A percentile compares a stretch with the other conserved stretches of the same genome.
Evolutionary conservation across 2,888 invertebrate species (phyloP).

Genomic region (Eugnorisma glareosa): DNA sequence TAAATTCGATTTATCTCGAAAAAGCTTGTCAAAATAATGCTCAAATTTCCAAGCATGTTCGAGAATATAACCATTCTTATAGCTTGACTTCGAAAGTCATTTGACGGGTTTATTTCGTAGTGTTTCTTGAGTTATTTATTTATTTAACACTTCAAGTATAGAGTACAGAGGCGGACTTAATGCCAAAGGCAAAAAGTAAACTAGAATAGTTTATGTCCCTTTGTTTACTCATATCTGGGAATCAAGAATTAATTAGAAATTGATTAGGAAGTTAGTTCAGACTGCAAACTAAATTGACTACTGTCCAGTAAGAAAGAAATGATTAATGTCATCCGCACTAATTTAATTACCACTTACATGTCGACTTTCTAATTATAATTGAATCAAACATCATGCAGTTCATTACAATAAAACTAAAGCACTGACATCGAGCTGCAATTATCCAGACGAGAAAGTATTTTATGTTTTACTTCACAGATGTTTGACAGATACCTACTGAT

Average conservation of each 20-base stretch:
- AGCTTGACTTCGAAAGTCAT: too few species aligned
- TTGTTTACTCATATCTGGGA: neutral
- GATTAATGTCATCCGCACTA: conserved; percentile 31
- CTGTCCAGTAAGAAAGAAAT: conserved; percentile 17
- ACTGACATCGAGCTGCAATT: conserved; percentile 8
- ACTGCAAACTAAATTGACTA: neutral
- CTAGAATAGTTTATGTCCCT: too few species aligned
- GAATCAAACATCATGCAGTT: conserved; percentile 27
- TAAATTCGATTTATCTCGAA: too few species aligned
- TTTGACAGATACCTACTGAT: neutral
- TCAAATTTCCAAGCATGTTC: too few species aligned
- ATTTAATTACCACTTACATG: conserved; percentile 32
- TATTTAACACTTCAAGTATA: too few species aligned
- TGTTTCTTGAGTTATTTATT: too few species aligned
- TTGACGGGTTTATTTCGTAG: too few species aligned
- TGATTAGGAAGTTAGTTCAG: neutral
- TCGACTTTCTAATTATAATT: conserved; percentile 57
- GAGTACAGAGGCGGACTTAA: too few species aligned
- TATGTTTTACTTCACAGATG: neutral
- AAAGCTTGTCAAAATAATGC: too few species aligned
- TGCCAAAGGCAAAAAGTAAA: too few species aligned
- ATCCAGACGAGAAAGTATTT: conserved; percentile 39
- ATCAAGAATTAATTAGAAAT: neutral
- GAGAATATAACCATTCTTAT: too few species aligned
- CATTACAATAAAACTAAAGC: conserved; percentile 32